phyloP scores from a whole-genome alignment of 2,888 invertebrate genomes.

The Cistogaster globosa region DNA sequence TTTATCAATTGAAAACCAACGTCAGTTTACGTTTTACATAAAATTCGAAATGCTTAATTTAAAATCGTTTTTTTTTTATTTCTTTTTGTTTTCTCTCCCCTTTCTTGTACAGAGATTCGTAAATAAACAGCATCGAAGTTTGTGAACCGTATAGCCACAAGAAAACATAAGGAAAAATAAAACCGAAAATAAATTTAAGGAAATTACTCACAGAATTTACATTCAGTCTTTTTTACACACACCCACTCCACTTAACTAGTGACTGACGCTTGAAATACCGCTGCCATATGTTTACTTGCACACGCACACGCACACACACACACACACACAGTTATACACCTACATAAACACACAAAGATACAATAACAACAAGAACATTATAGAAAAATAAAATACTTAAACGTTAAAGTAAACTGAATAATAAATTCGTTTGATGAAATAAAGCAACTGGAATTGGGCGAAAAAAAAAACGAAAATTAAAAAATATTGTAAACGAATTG shows the following conservation, averaged over 20 bases:
- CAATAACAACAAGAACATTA: neutral
- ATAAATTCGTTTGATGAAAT: constrained; percentile 65
- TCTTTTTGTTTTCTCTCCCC: neutral
- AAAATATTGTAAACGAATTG: constrained; percentile 29
- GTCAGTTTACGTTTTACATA: constrained; percentile 12
- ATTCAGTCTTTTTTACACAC: neutral
- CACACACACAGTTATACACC: neutral
- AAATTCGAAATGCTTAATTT: constrained; percentile 50
- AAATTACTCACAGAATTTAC: constrained; percentile 59
- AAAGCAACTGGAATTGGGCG: constrained; percentile 40
- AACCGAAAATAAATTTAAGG: constrained; percentile 59
- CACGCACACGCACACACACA: neutral
- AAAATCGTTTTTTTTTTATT: constrained; percentile 10
- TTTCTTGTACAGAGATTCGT: constrained; percentile 52
- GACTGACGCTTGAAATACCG: constrained; percentile 18
- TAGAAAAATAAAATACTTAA: constrained; percentile 33
- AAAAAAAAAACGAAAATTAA: constrained; percentile 8
- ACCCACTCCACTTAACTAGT: constrained; percentile 23
- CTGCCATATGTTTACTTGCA: constrained; percentile 18
- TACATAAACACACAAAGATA: too few relatives aligned
- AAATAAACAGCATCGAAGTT: constrained; percentile 65
- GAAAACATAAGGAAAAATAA: constrained; percentile 54
- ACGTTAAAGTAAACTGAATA: constrained; percentile 66
- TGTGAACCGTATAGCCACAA: constrained; percentile 67
- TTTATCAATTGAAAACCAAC: neutral